Base-by-base conservation (phyloP, 2,797 vertebrate genomes). In the Oceanodroma leucorhoa region DNA sequence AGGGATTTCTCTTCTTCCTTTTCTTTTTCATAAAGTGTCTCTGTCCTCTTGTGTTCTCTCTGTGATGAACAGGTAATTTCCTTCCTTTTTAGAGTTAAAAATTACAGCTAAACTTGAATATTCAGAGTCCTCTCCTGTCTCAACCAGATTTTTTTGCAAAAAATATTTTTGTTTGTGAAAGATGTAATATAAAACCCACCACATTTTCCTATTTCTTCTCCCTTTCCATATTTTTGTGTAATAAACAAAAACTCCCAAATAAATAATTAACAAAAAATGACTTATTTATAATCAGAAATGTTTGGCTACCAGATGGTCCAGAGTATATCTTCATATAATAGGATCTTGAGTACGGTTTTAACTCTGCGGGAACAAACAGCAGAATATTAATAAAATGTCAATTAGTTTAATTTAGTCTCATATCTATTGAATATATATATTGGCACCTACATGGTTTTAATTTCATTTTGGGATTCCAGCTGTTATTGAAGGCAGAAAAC, bases 311-410 rank as follows among this genome's bases (percentile, higher is more conserved):
- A 98, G 97, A 98, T 98, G 98, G 97, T 94, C 94, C 61, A 87
- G 95, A 97, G 89, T 96, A 94, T 96, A 97, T 97, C 95, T 98
- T 97, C 95, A 91, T 97, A 94, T 97, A 97, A 96, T 92, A 86
- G 83, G 61, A 94, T 97, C 94, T 97, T 50, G 19, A 93, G 81
- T 85, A 97, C 0, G 40, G 96, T 95, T 97, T 97, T 96, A 97
- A 92, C 97, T 98, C 97, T 94, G 93, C n/a, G 13, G 96, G 97
- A 98, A 97, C 96, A 98, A 98, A 98, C 97, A 97, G 91, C 93
- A 85, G 97, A 97, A 97, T 97, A 97, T 97, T 98, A 98, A 98
- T 98, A 98, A 98, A 98, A 97, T 98, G 98, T 98, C 97, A 98
- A 98, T 98, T 98, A 98, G 97, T 98, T 98, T 97, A 98, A 98